Percentiles rank a stretch among this genome's conserved stretches.
phyloP scores from a whole-genome alignment of 2,888 invertebrate genomes.

The Timandra comae region DNA sequence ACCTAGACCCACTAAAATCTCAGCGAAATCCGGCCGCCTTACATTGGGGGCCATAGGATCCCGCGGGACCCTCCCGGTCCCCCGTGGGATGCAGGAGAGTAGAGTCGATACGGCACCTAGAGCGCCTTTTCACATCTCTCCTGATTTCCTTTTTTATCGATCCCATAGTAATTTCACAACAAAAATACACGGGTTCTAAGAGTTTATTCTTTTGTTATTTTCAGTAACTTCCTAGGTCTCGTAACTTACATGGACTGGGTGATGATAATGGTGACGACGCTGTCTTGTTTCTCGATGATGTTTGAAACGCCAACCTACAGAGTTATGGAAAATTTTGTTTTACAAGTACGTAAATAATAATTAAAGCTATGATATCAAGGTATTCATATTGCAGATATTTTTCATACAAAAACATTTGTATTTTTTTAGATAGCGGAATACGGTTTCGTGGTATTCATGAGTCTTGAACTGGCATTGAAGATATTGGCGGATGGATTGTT shows the following conservation, averaged over 20 bases:
- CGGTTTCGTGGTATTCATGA: slow-evolving; percentile 98
- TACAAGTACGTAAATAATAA: slow-evolving; percentile 80
- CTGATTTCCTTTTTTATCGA: too few relatives aligned
- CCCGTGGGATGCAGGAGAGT: too few relatives aligned
- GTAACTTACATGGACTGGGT: slow-evolving; percentile 99
- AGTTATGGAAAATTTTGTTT: slow-evolving; percentile 94
- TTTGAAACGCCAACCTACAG: slow-evolving; percentile 96
- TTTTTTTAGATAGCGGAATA: slow-evolving; percentile 97
- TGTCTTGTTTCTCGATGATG: slow-evolving; percentile 99
- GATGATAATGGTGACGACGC: slow-evolving; percentile 98
- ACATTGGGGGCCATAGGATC: too few relatives aligned
- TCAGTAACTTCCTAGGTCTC: slow-evolving; percentile 95
- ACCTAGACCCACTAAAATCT: background rate
- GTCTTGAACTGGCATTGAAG: slow-evolving; percentile 95
- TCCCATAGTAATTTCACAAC: too few relatives aligned
- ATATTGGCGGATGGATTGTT: slow-evolving; percentile 98
- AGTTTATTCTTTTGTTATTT: slow-evolving; percentile 25
- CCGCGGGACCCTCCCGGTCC: too few relatives aligned
- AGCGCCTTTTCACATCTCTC: too few relatives aligned
- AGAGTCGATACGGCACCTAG: too few relatives aligned
- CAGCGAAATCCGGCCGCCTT: background rate
- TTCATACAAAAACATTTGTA: too few relatives aligned
- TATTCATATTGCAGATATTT: too few relatives aligned
- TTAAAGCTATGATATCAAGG: slow-evolving; percentile 1
- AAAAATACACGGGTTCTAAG: too few relatives aligned